phyloP scores from a whole-genome alignment of 2,888 invertebrate genomes.

The Chromoteleia sp. region DNA sequence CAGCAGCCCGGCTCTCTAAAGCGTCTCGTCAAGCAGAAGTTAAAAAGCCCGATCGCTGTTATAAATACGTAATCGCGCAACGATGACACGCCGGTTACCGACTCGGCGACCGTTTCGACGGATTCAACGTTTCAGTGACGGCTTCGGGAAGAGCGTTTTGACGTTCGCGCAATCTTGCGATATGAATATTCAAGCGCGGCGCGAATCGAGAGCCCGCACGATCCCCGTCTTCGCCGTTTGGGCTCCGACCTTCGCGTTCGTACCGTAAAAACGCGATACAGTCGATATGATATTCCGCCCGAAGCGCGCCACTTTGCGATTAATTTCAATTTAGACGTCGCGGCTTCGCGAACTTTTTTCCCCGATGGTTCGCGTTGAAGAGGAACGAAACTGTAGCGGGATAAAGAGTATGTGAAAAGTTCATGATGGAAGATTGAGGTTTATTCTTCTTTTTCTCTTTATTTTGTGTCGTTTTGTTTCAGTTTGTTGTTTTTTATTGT shows the following conservation, averaged over 20 bases:
- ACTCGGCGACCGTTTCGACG: slow-evolving; percentile 58
- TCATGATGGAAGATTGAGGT: too few relatives aligned
- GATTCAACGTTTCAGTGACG: slow-evolving; percentile 58
- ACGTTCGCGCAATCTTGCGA: slow-evolving; percentile 60
- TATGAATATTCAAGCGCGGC: slow-evolving; percentile 66
- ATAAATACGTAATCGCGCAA: slow-evolving; percentile 65
- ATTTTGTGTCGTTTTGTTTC: too few relatives aligned
- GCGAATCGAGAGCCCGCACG: slow-evolving; percentile 37
- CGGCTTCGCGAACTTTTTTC: too few relatives aligned
- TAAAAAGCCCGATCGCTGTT: slow-evolving; percentile 61
- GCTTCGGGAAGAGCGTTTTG: slow-evolving; percentile 57
- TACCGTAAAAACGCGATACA: slow-evolving; percentile 30
- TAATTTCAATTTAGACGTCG: slow-evolving; percentile 24
- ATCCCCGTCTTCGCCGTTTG: slow-evolving; percentile 52
- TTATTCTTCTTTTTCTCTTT: too few relatives aligned
- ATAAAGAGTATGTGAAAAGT: too few relatives aligned
- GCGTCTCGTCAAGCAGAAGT: slow-evolving; percentile 58
- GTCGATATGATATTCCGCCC: slow-evolving; percentile 32
- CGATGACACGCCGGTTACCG: slow-evolving; percentile 64
- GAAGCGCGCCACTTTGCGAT: slow-evolving; percentile 25
- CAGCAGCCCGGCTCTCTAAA: slow-evolving; percentile 56
- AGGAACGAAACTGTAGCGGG: too few relatives aligned
- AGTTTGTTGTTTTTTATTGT: too few relatives aligned
- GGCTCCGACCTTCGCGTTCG: slow-evolving; percentile 57
- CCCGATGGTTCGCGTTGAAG: too few relatives aligned